Base-by-base conservation (phyloP, 2,888 invertebrate genomes). In the Glomeris marginata region DNA sequence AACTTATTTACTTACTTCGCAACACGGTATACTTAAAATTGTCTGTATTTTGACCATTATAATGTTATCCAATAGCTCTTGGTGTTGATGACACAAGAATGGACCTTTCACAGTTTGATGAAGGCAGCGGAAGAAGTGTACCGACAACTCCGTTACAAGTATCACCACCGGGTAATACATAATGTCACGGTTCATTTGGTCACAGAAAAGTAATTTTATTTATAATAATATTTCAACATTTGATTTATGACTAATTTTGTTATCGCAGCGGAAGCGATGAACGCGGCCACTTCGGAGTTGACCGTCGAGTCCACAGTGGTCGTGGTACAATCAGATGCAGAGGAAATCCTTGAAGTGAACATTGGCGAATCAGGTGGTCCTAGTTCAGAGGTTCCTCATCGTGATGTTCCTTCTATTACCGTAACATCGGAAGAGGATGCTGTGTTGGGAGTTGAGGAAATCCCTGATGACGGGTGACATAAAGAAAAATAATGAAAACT, bases 1-100 rank as follows among this genome's bases (percentile, higher is more conserved):
- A 55, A 55, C 43, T 48, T 38, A 16, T 41, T 38, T 43, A 6
- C 33, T 16, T 5, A 8, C 8, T 28, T 5, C 28, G 8, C 28
- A 8, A 28, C 3, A 28, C 4, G 28, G n/a, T n/a, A n/a, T n/a
- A n/a, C n/a, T n/a, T 16, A 47, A 18, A 47, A 38, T 20, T 43
- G 13, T 45, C 20, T 46, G n/a, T 45, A 49, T 20, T 16, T 22
- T 37, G 15, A 48, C 20, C 33, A 18, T 41, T 28, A 13, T 10
- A n/a, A 33, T 51, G 11, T 18, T n/a, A n/a, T n/a, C n/a, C n/a
- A n/a, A n/a, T n/a, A 55, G 55, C 55, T 47, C 48, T 64, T 51
- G 66, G 67, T 2, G 78, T 82, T 72, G 82, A 81, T 66, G 82
- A 82, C 65, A 79, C 81, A 44, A 74, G 80, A 63, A 76, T 82